A percentile compares a stretch with the other conserved stretches of the same genome.
These are phyloP conservation scores for Drosophila kikkawai DNA, from an alignment of 1,140 invertebrate species.

Conservation along the genomic window DNA sequence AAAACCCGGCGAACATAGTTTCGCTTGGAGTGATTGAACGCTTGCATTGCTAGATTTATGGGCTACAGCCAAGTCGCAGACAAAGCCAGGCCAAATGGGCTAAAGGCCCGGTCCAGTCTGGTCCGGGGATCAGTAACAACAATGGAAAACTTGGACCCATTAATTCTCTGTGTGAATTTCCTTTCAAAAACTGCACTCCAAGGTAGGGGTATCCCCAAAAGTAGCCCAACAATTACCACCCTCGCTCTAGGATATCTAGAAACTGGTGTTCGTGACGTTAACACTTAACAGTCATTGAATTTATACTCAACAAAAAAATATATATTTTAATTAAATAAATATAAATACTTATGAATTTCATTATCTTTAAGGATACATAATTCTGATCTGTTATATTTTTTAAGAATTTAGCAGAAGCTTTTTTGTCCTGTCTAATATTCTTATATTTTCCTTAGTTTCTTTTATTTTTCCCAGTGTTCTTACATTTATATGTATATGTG, in stretches of 20 bases:
- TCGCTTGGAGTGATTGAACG: constrained; percentile 58
- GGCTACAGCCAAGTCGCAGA: constrained; percentile 23
- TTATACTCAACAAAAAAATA: background rate
- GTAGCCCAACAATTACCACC: constrained; percentile 11
- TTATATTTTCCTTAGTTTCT: background rate
- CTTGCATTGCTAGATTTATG: constrained; percentile 76
- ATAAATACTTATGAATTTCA: no score
- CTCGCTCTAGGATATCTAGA: background rate
- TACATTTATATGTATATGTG: constrained; percentile 16
- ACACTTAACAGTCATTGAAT: constrained; percentile 4
- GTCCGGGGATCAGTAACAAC: constrained; percentile 7
- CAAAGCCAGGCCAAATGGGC: constrained; percentile 29
- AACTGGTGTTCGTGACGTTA: constrained; percentile 41
- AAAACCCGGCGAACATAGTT: constrained; percentile 26
- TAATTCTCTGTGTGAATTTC: constrained; percentile 58
- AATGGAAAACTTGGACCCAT: constrained; percentile 34
- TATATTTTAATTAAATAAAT: no score
- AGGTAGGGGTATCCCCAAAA: constrained; percentile 12
- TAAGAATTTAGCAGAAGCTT: background rate
- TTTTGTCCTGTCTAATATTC: background rate
- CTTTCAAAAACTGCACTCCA: constrained; percentile 61
- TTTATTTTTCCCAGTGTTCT: constrained; percentile 2
- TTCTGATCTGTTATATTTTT: no score
- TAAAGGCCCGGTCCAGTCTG: constrained; percentile 10
- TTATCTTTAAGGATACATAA: no score